These are phyloP conservation scores for Drosophila mayaguana DNA, from an alignment of 2,888 invertebrate species.

Conservation along the genomic window DNA sequence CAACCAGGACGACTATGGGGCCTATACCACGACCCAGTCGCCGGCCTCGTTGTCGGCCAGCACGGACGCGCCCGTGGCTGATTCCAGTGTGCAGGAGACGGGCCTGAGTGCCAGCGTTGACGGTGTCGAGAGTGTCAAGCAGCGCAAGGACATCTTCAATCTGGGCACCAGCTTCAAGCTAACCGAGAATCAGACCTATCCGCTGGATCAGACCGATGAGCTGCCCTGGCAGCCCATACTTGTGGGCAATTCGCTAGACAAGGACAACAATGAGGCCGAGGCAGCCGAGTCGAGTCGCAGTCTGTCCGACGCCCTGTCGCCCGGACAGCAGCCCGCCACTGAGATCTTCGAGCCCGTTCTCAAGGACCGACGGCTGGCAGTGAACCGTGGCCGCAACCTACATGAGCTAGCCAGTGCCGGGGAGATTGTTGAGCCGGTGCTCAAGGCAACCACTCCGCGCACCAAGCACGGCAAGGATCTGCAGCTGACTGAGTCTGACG, in stretches of 20 bases:
- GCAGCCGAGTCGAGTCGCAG: constrained; percentile 82
- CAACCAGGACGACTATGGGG: constrained; percentile 83
- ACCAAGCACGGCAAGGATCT: constrained; percentile 80
- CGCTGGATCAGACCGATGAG: constrained; percentile 79
- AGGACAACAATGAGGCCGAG: constrained; percentile 74
- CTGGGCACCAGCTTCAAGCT: constrained; percentile 84
- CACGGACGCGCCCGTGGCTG: constrained; percentile 60
- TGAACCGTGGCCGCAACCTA: constrained; percentile 80
- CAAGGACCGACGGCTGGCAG: constrained; percentile 76
- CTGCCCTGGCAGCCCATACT: constrained; percentile 87
- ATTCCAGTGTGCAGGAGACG: constrained; percentile 77
- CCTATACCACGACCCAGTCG: constrained; percentile 73
- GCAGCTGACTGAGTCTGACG: constrained; percentile 43
- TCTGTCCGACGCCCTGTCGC: constrained; percentile 67
- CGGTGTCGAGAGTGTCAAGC: constrained; percentile 83
- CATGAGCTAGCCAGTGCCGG: constrained; percentile 74
- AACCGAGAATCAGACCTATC: constrained; percentile 79
- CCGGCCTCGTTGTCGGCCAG: constrained; percentile 25
- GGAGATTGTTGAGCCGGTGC: constrained; percentile 91
- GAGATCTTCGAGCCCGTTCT: constrained; percentile 87
- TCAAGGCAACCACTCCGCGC: constrained; percentile 88
- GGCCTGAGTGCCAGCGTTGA: constrained; percentile 61
- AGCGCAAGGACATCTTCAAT: constrained; percentile 84
- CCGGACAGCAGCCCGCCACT: constrained; percentile 32
- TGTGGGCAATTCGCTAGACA: constrained; percentile 85